These are phyloP conservation scores for Rotaria macrura DNA, from an alignment of 2,888 invertebrate species.

Conservation along the genomic window DNA sequence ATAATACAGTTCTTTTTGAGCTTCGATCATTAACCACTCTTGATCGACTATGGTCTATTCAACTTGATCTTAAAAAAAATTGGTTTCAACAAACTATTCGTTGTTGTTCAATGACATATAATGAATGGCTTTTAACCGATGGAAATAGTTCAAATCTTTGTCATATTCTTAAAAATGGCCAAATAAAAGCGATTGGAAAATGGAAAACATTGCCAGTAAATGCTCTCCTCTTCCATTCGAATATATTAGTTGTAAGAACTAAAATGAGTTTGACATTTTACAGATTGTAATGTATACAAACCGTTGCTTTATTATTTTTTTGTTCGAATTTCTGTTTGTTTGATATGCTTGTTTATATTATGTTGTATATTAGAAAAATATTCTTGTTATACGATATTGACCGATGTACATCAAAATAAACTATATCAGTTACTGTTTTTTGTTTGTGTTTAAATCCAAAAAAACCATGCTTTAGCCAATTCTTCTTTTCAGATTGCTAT, in stretches of 20 bases:
- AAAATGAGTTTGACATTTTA: not conserved
- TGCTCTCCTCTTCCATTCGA: not conserved
- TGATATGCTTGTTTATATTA: too few species aligned
- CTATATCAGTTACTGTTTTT: too few species aligned
- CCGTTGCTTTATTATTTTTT: too few species aligned
- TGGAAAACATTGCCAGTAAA: not conserved
- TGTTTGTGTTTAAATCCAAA: too few species aligned
- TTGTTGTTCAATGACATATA: not conserved
- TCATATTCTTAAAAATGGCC: not conserved
- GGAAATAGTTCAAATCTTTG: not conserved
- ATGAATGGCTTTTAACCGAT: not conserved
- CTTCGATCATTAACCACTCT: not conserved
- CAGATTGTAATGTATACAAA: not conserved
- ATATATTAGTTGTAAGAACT: not conserved
- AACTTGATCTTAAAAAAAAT: not conserved
- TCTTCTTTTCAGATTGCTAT: too few species aligned
- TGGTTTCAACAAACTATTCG: conserved; percentile 1
- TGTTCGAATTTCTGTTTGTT: too few species aligned
- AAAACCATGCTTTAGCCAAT: too few species aligned
- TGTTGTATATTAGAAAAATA: too few species aligned
- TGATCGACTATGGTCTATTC: not conserved
- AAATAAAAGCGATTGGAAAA: not conserved
- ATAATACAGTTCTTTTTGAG: not conserved
- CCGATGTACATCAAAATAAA: too few species aligned
- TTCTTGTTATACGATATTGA: too few species aligned